Evolutionary conservation across 2,888 invertebrate species (phyloP).

Genomic region (Heliconius ismenius): DNA sequence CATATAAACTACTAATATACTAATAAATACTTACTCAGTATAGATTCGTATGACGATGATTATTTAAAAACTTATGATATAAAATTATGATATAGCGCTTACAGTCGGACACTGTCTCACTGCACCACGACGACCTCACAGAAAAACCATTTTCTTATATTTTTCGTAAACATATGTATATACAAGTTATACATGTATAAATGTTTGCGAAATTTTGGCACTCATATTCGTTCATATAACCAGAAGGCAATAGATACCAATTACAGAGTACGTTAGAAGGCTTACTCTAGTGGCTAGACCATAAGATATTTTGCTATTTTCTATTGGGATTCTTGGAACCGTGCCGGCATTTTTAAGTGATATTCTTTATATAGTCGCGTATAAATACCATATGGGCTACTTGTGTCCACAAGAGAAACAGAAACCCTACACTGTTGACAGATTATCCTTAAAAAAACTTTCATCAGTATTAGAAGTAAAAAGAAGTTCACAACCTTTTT

Average conservation of each 20-base stretch:
- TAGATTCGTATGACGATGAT: too few relatives aligned
- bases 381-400: not conserved
- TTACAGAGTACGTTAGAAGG: not conserved
- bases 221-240: not conserved
- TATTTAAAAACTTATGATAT: too few relatives aligned
- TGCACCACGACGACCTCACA: not conserved
- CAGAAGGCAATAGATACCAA: slow-evolving; percentile 5
- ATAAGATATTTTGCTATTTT: slow-evolving; percentile 17
- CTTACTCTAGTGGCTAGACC: not conserved
- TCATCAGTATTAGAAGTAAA: not conserved
- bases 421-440: not conserved
- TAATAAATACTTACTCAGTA: too few relatives aligned
- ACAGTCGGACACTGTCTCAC: not conserved
- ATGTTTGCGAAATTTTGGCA: slow-evolving; percentile 3
- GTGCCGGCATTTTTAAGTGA: slow-evolving; percentile 14
- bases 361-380: not conserved
- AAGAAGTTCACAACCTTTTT: not conserved
- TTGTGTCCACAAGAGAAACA: not conserved
- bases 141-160: not conserved
- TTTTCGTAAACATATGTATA: not conserved
- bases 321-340: slow-evolving; percentile 13
- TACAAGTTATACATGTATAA: not conserved
- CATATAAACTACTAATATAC: too few relatives aligned
- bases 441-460: not conserved
- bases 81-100: too few relatives aligned